These are phyloP conservation scores for Argya squamiceps DNA, from an alignment of 2,797 vertebrate species.

Conservation along the genomic window DNA sequence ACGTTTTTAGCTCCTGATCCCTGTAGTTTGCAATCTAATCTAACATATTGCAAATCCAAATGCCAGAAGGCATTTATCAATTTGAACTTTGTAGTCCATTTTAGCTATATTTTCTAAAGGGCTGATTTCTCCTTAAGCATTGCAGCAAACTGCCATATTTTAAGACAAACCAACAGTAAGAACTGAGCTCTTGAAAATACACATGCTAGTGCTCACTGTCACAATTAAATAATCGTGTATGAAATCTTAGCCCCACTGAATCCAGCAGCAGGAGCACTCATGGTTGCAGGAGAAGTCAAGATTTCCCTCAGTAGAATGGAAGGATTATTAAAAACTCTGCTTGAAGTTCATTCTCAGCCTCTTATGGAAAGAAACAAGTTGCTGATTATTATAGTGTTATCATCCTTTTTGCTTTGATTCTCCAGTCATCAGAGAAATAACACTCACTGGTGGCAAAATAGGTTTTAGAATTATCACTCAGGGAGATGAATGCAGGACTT, in stretches of 20 bases:
- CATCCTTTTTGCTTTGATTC: background rate
- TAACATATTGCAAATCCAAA: background rate
- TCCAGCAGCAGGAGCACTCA: background rate
- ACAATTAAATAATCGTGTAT: background rate
- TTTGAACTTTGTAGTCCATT: background rate
- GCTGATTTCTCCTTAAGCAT: background rate
- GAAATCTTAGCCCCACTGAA: background rate
- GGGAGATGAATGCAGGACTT: background rate
- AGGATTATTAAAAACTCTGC: background rate
- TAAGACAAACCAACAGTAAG: background rate
- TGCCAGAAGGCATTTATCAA: background rate
- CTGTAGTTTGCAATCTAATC: background rate
- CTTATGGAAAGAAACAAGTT: background rate
- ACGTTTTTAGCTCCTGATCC: background rate
- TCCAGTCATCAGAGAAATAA: background rate
- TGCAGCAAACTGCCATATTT: background rate
- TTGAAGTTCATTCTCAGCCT: background rate
- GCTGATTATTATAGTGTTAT: background rate
- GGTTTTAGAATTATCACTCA: conserved; percentile 19
- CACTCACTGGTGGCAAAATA: background rate
- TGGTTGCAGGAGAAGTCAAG: background rate
- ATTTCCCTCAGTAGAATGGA: background rate
- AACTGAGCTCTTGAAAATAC: background rate
- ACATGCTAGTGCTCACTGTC: background rate
- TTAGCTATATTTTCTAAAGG: background rate